Percentiles rank a stretch among this genome's conserved stretches.
Conservation (phyloP, 2,888 invertebrate genomes). For the Kuschelorhynchus macadamiae region DNA sequence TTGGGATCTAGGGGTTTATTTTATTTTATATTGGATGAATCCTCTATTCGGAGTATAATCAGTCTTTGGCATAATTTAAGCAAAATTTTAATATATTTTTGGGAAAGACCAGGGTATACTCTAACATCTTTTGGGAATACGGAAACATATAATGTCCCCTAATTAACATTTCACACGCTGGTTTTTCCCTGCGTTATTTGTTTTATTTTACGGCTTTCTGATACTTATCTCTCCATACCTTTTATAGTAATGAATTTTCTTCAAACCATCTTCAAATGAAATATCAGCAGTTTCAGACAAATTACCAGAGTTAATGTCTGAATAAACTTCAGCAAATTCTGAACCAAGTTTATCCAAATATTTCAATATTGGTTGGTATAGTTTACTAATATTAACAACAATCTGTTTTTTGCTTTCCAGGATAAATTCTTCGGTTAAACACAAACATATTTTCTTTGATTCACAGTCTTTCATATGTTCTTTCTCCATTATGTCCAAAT, state of each 20-base stretch:
- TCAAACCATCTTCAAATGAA: slow-evolving; percentile 73
- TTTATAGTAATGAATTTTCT: slow-evolving; percentile 74
- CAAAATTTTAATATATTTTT: no score
- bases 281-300: slow-evolving; percentile 64
- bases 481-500: slow-evolving; percentile 53
- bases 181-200: no score
- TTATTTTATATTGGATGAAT: no score
- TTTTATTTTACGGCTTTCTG: no score
- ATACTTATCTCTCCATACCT: slow-evolving; percentile 22
- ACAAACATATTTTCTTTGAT: slow-evolving; percentile 54
- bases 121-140: no score
- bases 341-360: slow-evolving; percentile 72
- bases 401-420: slow-evolving; percentile 72
- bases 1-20: no score
- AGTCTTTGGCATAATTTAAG: no score
- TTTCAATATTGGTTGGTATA: slow-evolving; percentile 72
- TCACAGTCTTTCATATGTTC: slow-evolving; percentile 51
- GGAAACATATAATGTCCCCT: no score
- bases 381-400: slow-evolving; percentile 69
- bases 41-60: no score
- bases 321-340: slow-evolving; percentile 73
- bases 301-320: slow-evolving; percentile 52
- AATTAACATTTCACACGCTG: no score
- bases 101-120: no score
- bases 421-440: slow-evolving; percentile 59